Conservation (phyloP, 2,888 invertebrate genomes). For the Graphium colonna region DNA sequence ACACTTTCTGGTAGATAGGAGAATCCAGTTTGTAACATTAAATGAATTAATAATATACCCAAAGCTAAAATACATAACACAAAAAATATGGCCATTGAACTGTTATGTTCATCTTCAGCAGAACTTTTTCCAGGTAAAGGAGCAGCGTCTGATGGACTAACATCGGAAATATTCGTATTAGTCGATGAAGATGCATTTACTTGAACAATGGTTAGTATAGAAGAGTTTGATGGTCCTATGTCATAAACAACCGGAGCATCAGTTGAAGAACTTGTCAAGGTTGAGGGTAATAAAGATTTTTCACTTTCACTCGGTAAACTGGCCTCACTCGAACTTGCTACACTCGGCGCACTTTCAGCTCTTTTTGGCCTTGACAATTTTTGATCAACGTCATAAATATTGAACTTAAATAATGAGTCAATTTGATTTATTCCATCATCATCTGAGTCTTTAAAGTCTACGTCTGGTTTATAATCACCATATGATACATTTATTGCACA, state of each 20-base stretch:
- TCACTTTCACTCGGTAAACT: slow-evolving; percentile 35
- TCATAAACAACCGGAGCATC: slow-evolving; percentile 55
- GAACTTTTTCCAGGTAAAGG: slow-evolving; percentile 92
- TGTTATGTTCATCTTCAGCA: slow-evolving; percentile 97
- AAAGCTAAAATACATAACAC: slow-evolving; percentile 96
- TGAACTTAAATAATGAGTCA: not conserved
- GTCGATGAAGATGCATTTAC: slow-evolving; percentile 57
- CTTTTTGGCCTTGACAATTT: slow-evolving; percentile 56
- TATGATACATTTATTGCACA: slow-evolving; percentile 10
- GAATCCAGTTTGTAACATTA: slow-evolving; percentile 96
- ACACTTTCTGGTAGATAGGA: slow-evolving; percentile 98
- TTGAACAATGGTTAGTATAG: slow-evolving; percentile 50
- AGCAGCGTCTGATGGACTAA: slow-evolving; percentile 86
- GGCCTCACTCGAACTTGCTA: slow-evolving; percentile 52
- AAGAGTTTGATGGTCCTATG: slow-evolving; percentile 53
- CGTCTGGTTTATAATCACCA: slow-evolving; percentile 5
- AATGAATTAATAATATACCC: slow-evolving; percentile 95
- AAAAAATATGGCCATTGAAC: slow-evolving; percentile 98
- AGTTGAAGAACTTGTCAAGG: slow-evolving; percentile 42
- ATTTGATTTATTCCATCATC: not conserved
- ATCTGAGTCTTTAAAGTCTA: slow-evolving; percentile 6
- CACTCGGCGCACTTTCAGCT: slow-evolving; percentile 37
- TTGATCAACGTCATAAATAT: slow-evolving; percentile 19
- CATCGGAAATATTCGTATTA: slow-evolving; percentile 59
- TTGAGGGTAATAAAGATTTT: slow-evolving; percentile 33